Percentiles rank a stretch among this genome's conserved stretches.
Evolutionary conservation across 2,888 invertebrate genomes (phyloP).

Genomic region (Chesias legatella): DNA sequence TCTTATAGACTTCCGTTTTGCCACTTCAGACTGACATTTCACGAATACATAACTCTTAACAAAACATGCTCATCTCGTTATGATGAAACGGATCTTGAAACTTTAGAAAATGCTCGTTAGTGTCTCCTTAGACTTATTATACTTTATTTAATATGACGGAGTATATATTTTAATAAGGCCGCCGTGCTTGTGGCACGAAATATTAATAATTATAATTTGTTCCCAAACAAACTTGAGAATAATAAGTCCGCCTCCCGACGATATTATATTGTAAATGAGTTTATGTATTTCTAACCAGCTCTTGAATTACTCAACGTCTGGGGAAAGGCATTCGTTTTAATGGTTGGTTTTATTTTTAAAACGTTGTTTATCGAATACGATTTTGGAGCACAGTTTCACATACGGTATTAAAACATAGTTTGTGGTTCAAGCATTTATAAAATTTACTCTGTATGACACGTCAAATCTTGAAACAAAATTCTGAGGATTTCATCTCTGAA

Average conservation of each 20-base stretch:
- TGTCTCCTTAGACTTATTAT: constrained; percentile 13
- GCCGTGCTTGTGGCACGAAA: constrained; percentile 18
- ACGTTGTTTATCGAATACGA: no score
- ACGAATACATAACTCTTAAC: not conserved
- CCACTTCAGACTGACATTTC: no score
- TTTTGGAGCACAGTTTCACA: no score
- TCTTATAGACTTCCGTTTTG: no score
- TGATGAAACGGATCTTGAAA: constrained; percentile 7
- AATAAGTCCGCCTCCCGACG: constrained; percentile 22
- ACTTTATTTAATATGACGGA: constrained; percentile 18
- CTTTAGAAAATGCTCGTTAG: constrained; percentile 11
- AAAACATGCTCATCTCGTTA: constrained; percentile 5
- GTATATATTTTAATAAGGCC: constrained; percentile 27
- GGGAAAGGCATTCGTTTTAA: no score
- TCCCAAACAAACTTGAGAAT: constrained; percentile 33
- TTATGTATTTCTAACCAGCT: constrained; percentile 27
- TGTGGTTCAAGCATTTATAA: no score
- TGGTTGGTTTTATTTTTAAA: no score
- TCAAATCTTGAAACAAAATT: no score
- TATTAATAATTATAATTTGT: constrained; percentile 41
- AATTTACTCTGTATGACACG: no score
- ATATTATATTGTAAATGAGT: constrained; percentile 32
- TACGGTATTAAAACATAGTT: no score
- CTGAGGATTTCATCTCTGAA: no score
- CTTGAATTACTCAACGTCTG: no score